Conservation (phyloP, 2,113 vertebrate species). For the Zapus hudsonius region DNA sequence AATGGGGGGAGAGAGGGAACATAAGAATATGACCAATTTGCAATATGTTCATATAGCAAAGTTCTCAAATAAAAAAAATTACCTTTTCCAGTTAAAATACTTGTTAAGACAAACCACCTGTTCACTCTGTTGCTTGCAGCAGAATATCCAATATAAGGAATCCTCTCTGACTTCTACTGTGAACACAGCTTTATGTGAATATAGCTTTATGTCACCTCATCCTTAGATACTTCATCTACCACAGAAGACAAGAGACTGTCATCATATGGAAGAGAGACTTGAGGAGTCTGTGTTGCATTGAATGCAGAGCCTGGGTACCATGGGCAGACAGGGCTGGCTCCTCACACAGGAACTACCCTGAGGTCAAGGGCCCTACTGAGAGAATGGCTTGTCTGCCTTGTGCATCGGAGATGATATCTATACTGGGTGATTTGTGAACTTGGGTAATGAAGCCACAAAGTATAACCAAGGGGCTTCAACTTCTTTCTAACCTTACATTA, state of each 20-base stretch:
- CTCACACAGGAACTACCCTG: background rate
- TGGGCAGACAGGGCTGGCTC: background rate
- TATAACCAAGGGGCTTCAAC: background rate
- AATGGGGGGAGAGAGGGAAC: too few relatives aligned
- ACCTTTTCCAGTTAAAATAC: background rate
- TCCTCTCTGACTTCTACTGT: background rate
- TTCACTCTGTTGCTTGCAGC: background rate
- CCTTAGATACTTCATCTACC: background rate
- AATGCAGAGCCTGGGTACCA: background rate
- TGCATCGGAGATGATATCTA: too few relatives aligned
- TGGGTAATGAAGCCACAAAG: background rate
- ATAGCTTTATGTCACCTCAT: background rate
- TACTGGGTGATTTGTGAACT: too few relatives aligned
- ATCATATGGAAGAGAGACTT: background rate
- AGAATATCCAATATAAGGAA: background rate
- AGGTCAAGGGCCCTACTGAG: background rate
- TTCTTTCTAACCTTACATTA: background rate
- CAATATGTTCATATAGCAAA: too few relatives aligned
- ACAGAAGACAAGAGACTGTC: background rate
- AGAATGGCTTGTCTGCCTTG: background rate
- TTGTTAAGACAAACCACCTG: background rate
- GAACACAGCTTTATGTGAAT: background rate
- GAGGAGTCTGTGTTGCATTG: background rate
- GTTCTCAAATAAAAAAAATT: background rate
- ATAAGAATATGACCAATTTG: too few relatives aligned